Base-by-base conservation (phyloP, 2,797 vertebrate species). In the Chaunax sp. region DNA sequence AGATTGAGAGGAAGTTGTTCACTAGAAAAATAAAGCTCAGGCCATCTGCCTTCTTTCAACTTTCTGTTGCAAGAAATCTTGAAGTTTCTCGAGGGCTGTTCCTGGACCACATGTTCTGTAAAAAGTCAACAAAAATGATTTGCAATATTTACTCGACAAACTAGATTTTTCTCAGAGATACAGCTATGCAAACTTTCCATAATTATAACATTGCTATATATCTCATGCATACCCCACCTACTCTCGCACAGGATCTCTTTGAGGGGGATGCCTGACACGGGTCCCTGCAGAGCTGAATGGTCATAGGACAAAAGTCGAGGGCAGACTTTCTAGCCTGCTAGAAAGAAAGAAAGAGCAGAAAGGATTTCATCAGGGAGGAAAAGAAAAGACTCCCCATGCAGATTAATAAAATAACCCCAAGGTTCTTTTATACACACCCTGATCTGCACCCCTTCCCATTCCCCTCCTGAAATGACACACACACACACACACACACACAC, bases 331-430 rank as follows among this genome's bases (percentile, higher is more conserved):
- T 64, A 89, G n/a, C 88, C 91, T 86, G 85, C 86, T 74, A 84
- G 40, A 88, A 91, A 81, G 85, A 80, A 91, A 80, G 86, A 80
- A 85, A 60, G 74, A 67, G 58, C 67, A 78, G 69, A 83, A 85
- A 90, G 83, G 80, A 76, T 86, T 92, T 91, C 84, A 93, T 93
- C 90, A 75, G 43, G 56, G 33, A 80, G 70, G 75, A 58, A 81
- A 84, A 87, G 85, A 89, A 91, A 89, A 84, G 86, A 81, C 84
- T 92, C 89, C 90, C 92, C 84, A 76, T 87, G 81, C 80, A 89
- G 90, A 93, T 94, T 93, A 93, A 93, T 94, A 89, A 92, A 87
- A 87, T 84, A 85, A 87, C 83, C 82, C 83, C 30, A 23, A 85
- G 77, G 72, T 83, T 75, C 74, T 75, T 83, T 83, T 89, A 82